phyloP scores from a whole-genome alignment of 2,113 vertebrate species.

The Donacobius atricapilla region DNA sequence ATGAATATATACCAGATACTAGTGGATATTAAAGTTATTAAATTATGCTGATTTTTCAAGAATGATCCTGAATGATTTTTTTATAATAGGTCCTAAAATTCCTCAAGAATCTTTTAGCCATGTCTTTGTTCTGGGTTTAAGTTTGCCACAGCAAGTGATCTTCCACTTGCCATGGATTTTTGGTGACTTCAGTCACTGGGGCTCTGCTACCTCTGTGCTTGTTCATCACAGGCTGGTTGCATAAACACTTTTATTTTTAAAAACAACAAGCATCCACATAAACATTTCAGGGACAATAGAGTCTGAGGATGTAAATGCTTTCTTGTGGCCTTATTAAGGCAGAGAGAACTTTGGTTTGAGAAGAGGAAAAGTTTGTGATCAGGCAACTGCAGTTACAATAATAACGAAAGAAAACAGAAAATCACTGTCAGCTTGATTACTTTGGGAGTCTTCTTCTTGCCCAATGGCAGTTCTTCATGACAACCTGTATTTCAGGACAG shows the following conservation, averaged over 20 bases:
- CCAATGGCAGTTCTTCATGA: not conserved
- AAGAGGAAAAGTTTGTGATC: not conserved
- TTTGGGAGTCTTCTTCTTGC: not conserved
- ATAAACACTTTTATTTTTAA: not conserved
- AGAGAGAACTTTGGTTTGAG: not conserved
- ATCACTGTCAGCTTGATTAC: not conserved
- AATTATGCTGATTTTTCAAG: not conserved
- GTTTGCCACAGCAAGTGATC: not conserved
- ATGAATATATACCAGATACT: not conserved
- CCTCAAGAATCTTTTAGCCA: accelerated
- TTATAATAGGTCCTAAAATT: not conserved
- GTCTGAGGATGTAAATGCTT: not conserved
- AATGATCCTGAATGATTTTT: not conserved
- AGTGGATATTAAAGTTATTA: not conserved
- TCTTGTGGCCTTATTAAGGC: not conserved
- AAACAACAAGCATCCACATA: accelerated
- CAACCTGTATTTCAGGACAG: not conserved
- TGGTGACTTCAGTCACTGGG: not conserved
- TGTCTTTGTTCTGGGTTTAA: not conserved
- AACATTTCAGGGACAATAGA: not conserved
- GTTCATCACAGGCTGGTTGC: not conserved
- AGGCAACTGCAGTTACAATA: not conserved
- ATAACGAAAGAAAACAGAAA: not conserved
- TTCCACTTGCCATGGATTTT: not conserved
- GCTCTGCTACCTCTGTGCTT: not conserved